Evolutionary conservation across 53 echinoderm and acorn worm genomes (phyloP), one percentile per base, ranked within the genome.

Genomic region (Paelopatides confundens): DNA sequence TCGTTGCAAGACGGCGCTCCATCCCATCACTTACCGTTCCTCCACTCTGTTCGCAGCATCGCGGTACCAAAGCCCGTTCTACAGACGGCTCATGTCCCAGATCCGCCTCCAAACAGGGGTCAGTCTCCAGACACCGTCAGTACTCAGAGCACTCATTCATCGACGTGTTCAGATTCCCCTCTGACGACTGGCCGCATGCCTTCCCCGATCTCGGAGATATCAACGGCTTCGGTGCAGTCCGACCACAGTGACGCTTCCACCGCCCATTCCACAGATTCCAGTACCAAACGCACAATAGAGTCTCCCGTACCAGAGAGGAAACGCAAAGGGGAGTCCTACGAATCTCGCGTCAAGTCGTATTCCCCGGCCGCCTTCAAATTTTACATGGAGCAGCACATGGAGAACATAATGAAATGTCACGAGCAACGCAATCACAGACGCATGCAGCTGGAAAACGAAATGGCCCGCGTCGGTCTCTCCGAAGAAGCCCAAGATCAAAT

Each of bases 361-460:
- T 93, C 93, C 8, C 93, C 99, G 2, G 92, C 95, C 58, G 99
- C 99, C 8, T 99, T 96, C 85, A 99, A 99, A 54, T 99, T 99
- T 62, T 99, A 99, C 88, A 99, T 99, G 99, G 99, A 99, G 76
- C 99, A 99, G 81, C 99, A 99, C 65, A 89, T 99, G 35, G 99
- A 99, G 88, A 99, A 99, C 76, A 90, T 99, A 33, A 88, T 99
- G 92, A 99, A 99, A 85, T 94, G 95, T 12, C 90, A 96, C 64
- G 87, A 84, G 64, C 95, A 95, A 65, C 37, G 99, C 9, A 77
- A 91, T 10, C 93, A 89, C 40, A 85, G 99, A 8, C 90, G 95
- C 28, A 89, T 89, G 87, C 99, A 99, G 88, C 91, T 99, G 27
- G 99, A 99, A 33, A 88, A 86, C 4, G 99, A 99, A 82, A 99